Evolutionary conservation across 1,140 invertebrate genomes (phyloP).

Genomic region (Drepana arcuata): DNA sequence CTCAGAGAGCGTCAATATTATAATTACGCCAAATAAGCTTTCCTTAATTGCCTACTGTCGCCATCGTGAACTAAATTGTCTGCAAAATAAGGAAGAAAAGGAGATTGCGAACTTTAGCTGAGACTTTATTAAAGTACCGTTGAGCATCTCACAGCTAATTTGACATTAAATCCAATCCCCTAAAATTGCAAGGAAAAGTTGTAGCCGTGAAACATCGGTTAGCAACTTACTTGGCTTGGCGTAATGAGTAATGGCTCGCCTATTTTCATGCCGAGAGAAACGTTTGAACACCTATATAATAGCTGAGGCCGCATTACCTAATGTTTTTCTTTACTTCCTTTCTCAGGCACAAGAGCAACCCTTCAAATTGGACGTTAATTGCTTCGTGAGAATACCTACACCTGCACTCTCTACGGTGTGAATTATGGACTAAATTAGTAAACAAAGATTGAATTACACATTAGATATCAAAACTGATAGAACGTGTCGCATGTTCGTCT

Average conservation of each 20-base stretch:
- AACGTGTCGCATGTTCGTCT: slow-evolving; percentile 13
- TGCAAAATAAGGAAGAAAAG: too few relatives aligned
- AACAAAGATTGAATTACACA: slow-evolving; percentile 25
- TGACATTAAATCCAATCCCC: too few relatives aligned
- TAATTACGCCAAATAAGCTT: too few relatives aligned
- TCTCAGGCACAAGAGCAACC: slow-evolving; percentile 47
- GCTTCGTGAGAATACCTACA: slow-evolving; percentile 52
- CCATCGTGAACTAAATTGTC: too few relatives aligned
- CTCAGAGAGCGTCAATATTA: too few relatives aligned
- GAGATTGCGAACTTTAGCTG: too few relatives aligned
- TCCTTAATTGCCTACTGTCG: too few relatives aligned
- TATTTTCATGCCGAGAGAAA: slow-evolving; percentile 19
- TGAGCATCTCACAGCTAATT: too few relatives aligned
- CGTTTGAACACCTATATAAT: slow-evolving; percentile 26
- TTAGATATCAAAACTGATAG: slow-evolving; percentile 13
- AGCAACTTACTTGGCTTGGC: too few relatives aligned
- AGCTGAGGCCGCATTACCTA: slow-evolving; percentile 40
- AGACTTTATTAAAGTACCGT: too few relatives aligned
- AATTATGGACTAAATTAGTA: slow-evolving; percentile 27
- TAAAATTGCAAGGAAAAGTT: too few relatives aligned
- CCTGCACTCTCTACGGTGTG: slow-evolving; percentile 30
- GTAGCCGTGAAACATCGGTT: too few relatives aligned
- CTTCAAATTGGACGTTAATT: slow-evolving; percentile 59
- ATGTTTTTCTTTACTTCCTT: slow-evolving; percentile 45
- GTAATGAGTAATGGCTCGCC: slow-evolving; percentile 11